These are phyloP conservation scores for Elachura formosa DNA, from an alignment of 2,113 vertebrate genomes.

Conservation along the genomic window DNA sequence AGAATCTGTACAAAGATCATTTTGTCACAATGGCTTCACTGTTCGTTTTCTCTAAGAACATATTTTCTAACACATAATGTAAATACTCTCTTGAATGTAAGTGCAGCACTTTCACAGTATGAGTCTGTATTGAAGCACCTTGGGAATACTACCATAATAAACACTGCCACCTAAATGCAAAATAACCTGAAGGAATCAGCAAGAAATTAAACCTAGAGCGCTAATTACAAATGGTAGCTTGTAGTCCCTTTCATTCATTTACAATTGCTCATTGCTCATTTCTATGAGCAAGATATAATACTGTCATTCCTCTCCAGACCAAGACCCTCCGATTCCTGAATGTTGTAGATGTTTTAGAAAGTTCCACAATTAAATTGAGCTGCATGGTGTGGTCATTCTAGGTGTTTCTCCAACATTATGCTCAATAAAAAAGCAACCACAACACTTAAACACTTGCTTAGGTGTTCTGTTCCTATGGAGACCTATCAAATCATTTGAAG, in stretches of 20 bases:
- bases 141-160: not conserved
- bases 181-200: not conserved
- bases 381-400: not conserved
- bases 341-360: not conserved
- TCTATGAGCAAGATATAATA: not conserved
- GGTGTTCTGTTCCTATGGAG: not conserved
- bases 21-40: fast-evolving
- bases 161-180: not conserved
- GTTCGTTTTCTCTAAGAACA: not conserved
- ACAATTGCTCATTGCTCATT: not conserved
- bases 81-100: not conserved
- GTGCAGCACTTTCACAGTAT: not conserved
- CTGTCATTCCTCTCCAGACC: not conserved
- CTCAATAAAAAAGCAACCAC: not conserved
- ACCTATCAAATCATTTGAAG: not conserved
- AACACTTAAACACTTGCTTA: not conserved
- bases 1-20: not conserved
- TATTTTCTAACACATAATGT: not conserved
- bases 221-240: not conserved
- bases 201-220: not conserved
- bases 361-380: not conserved
- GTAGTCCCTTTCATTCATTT: not conserved
- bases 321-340: not conserved
- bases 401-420: not conserved
- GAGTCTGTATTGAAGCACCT: not conserved